Conservation (phyloP, 2,113 vertebrate species). For the Lichenostomus cassidix region DNA sequence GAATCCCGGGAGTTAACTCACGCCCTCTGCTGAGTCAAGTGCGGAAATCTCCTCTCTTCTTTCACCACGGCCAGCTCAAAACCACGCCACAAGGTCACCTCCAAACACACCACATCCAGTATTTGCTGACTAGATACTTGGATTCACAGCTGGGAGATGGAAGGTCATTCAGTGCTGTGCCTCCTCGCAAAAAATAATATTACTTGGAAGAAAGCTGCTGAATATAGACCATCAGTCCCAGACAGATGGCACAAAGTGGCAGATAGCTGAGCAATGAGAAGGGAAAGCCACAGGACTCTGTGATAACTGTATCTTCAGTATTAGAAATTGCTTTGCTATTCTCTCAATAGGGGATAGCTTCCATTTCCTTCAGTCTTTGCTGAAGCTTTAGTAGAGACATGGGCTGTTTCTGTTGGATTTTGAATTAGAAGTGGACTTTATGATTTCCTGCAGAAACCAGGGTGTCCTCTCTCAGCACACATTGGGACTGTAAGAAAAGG, state of each 20-base stretch:
- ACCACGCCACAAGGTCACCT: neutral
- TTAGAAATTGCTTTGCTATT: neutral
- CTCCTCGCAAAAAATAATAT: neutral
- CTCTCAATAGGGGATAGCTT: neutral
- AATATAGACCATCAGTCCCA: neutral
- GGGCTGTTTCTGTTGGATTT: neutral
- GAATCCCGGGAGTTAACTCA: neutral
- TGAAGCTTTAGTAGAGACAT: neutral
- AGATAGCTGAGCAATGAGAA: neutral
- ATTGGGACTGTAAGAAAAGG: neutral
- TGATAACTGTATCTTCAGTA: neutral
- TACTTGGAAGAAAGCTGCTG: neutral
- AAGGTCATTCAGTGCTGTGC: neutral
- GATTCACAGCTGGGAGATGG: neutral
- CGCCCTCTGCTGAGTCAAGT: neutral
- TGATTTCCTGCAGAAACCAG: neutral
- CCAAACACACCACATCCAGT: neutral
- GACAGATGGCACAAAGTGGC: accelerated
- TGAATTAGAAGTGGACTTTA: neutral
- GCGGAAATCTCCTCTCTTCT: neutral
- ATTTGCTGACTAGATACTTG: neutral
- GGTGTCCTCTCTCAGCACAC: neutral
- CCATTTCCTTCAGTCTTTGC: neutral
- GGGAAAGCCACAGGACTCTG: neutral
- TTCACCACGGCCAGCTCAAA: neutral